Conservation (phyloP, 1,140 invertebrate species). For the Aphaenogaster rudis region DNA sequence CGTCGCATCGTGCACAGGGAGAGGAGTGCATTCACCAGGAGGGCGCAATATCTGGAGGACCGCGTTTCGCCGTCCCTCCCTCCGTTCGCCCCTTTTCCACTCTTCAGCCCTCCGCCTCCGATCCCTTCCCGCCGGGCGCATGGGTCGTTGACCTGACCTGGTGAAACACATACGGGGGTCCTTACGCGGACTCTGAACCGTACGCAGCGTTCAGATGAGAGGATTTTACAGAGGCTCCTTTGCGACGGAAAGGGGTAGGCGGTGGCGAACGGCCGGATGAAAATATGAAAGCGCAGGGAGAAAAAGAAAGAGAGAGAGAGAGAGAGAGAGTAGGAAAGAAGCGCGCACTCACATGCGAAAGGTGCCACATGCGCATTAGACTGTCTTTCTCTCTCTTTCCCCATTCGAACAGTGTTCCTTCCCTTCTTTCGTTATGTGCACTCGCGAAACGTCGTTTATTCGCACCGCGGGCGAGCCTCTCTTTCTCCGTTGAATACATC, state of each 20-base stretch:
- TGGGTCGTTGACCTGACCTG: constrained; percentile 87
- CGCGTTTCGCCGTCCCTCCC: constrained; percentile 63
- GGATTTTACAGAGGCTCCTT: constrained; percentile 79
- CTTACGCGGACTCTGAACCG: constrained; percentile 79
- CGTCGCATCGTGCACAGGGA: constrained; percentile 44
- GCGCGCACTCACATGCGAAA: constrained; percentile 10
- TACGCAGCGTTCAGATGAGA: constrained; percentile 71
- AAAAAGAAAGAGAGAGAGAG: not conserved
- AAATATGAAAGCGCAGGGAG: constrained; percentile 37
- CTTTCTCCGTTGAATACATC: constrained; percentile 28
- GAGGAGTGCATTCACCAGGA: constrained; percentile 80
- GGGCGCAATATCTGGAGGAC: constrained; percentile 82
- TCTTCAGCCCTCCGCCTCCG: constrained; percentile 42
- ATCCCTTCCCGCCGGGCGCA: constrained; percentile 73
- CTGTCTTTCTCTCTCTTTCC: constrained; percentile 15
- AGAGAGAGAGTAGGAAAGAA: constrained; percentile 6
- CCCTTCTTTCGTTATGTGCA: constrained; percentile 29
- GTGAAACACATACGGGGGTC: constrained; percentile 87
- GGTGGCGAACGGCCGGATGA: constrained; percentile 39
- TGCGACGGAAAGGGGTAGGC: constrained; percentile 54
- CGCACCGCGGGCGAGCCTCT: constrained; percentile 39
- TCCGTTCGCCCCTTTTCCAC: constrained; percentile 39
- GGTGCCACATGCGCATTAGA: constrained; percentile 32
- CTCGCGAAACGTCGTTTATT: constrained; percentile 63
- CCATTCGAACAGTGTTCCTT: not conserved